Evolutionary conservation across 2,797 vertebrate species (phyloP).

Genomic region (Tamandua tetradactyla): DNA sequence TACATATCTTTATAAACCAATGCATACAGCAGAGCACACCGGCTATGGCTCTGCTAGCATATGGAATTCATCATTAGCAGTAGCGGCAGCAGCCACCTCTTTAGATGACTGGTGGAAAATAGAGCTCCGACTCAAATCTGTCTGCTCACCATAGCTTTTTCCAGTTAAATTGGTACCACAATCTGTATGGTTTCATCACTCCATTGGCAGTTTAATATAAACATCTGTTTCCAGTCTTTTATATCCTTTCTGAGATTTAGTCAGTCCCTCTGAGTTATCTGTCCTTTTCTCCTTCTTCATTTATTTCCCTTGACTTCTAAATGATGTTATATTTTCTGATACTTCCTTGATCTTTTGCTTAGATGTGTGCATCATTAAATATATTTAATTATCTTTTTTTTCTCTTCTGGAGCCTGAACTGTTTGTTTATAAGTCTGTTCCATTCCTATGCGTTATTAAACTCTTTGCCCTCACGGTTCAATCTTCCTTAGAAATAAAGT

Average conservation of each 20-base stretch:
- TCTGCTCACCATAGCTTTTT: constrained; percentile 65
- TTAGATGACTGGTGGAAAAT: constrained; percentile 77
- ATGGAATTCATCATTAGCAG: constrained; percentile 87
- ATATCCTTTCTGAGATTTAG: constrained; percentile 46
- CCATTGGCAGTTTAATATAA: constrained; percentile 73
- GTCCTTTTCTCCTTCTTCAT: constrained; percentile 54
- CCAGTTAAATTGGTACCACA: constrained; percentile 68
- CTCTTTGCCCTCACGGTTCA: not conserved
- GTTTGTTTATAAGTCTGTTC: constrained; percentile 58
- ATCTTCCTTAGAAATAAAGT: constrained; percentile 55
- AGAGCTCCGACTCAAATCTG: constrained; percentile 69
- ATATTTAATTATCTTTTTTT: constrained; percentile 65
- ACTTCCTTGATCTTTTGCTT: constrained; percentile 72
- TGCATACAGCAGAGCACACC: constrained; percentile 50
- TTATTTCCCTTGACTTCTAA: constrained; percentile 58
- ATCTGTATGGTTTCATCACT: constrained; percentile 76
- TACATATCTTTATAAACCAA: constrained; percentile 63
- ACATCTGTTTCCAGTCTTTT: constrained; percentile 63
- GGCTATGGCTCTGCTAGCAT: constrained; percentile 81
- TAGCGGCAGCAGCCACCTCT: constrained; percentile 81
- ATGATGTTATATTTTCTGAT: constrained; percentile 56
- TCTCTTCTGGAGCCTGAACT: not conserved
- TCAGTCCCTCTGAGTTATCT: constrained; percentile 64
- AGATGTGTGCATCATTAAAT: constrained; percentile 58
- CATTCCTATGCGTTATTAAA: constrained; percentile 4